Percentiles rank a stretch among this genome's conserved stretches.
These are phyloP conservation scores for Dermolepida albohirtum DNA, from an alignment of 2,888 invertebrate species.

Conservation along the genomic window DNA sequence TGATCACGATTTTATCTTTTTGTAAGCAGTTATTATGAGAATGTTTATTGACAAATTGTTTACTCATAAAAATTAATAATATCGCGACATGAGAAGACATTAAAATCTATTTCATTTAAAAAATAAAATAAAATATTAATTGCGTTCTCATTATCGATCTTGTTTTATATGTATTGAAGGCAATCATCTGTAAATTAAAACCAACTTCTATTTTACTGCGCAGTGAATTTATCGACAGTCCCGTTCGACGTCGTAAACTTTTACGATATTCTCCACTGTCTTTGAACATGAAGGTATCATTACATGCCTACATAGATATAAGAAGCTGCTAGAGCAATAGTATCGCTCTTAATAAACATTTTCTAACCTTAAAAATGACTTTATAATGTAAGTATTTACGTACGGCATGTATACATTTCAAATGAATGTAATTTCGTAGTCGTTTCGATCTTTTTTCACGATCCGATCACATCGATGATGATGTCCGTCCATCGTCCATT, in stretches of 20 bases:
- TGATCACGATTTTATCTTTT: too few species aligned
- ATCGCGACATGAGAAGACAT: too few species aligned
- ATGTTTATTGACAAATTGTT: too few species aligned
- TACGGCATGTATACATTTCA: too few species aligned
- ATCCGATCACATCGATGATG: not conserved
- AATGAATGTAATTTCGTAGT: too few species aligned
- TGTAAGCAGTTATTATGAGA: too few species aligned
- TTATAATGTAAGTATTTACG: not conserved
- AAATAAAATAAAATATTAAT: too few species aligned
- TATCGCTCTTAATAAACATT: slow-evolving; percentile 22
- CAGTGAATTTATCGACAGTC: not conserved
- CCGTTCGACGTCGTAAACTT: slow-evolving; percentile 17
- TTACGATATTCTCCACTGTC: slow-evolving; percentile 24
- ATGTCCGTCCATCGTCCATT: not conserved
- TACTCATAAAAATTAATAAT: too few species aligned
- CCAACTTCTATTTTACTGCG: slow-evolving; percentile 13
- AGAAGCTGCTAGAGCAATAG: not conserved
- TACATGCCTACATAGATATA: not conserved
- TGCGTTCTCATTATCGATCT: too few species aligned
- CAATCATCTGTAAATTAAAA: not conserved
- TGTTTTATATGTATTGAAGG: too few species aligned
- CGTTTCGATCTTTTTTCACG: too few species aligned
- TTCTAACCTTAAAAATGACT: slow-evolving; percentile 19
- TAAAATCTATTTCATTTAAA: too few species aligned
- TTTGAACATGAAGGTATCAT: slow-evolving; percentile 19